Percentiles rank a stretch among this genome's conserved stretches.
Evolutionary conservation across 2,113 vertebrate genomes (phyloP).

Genomic region (Pelecanoides urinatrix): DNA sequence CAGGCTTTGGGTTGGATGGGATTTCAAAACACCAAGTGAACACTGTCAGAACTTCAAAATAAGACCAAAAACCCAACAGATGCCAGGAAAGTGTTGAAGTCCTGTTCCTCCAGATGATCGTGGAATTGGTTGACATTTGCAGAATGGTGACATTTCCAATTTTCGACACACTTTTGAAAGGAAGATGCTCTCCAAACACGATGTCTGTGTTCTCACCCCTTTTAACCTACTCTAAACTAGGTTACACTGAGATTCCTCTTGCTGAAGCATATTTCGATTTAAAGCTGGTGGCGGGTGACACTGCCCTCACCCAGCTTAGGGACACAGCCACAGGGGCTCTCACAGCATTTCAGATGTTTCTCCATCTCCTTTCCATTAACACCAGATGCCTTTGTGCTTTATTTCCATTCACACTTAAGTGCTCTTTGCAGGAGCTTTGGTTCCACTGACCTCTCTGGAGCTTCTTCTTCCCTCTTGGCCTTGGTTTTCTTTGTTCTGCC

Average conservation of each 20-base stretch:
- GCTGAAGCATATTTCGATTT: not conserved
- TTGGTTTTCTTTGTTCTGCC: not conserved
- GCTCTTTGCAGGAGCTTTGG: not conserved
- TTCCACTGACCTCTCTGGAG: not conserved
- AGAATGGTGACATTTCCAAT: not conserved
- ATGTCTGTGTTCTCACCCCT: not conserved
- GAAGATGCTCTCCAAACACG: not conserved
- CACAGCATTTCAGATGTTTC: not conserved
- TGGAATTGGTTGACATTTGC: slow-evolving; percentile 24
- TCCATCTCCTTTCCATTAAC: not conserved
- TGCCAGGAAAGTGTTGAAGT: not conserved
- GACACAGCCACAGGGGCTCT: not conserved
- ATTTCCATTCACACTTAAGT: not conserved
- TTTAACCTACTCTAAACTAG: not conserved
- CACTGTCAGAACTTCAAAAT: not conserved
- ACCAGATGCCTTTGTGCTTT: not conserved
- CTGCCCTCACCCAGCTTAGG: not conserved
- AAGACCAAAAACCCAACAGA: not conserved
- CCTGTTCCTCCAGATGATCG: not conserved
- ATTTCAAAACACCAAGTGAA: not conserved
- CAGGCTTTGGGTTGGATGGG: not conserved
- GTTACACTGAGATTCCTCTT: not conserved
- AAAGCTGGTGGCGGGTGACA: not conserved
- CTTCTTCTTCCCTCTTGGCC: not conserved
- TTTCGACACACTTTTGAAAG: not conserved